A percentile compares a stretch with the other conserved stretches of the same genome.
Evolutionary conservation across 2,113 vertebrate genomes (phyloP).

Genomic region (Nansenia antarctica): DNA sequence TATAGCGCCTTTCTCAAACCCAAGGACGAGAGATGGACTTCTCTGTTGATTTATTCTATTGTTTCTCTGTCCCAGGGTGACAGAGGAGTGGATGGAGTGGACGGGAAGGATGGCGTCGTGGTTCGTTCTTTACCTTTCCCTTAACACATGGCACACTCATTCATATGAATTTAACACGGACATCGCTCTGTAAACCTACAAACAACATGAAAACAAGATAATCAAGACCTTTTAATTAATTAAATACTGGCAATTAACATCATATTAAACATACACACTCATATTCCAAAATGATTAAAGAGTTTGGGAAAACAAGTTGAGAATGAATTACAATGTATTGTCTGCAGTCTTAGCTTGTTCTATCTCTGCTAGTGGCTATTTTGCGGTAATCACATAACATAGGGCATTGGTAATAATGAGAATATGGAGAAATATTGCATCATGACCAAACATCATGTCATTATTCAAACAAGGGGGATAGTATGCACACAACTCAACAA

Average conservation of each 20-base stretch:
- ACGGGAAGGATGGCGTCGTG: constrained; percentile 8
- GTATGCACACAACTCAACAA: too few relatives aligned
- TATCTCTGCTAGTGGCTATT: too few relatives aligned
- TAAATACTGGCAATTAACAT: too few relatives aligned
- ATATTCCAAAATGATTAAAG: not conserved
- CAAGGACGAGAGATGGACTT: too few relatives aligned
- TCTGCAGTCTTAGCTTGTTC: too few relatives aligned
- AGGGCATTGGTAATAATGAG: too few relatives aligned
- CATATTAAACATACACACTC: not conserved
- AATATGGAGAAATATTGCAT: too few relatives aligned
- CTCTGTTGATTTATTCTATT: not conserved
- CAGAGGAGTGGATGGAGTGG: constrained; percentile 6
- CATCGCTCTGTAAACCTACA: not conserved
- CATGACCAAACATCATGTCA: too few relatives aligned
- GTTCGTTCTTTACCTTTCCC: not conserved
- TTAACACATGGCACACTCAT: not conserved
- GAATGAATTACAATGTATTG: not conserved
- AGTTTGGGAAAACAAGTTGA: not conserved
- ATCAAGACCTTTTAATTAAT: not conserved
- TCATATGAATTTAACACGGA: not conserved
- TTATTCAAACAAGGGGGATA: too few relatives aligned
- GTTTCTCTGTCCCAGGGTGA: constrained; percentile 19
- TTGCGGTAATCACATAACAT: too few relatives aligned
- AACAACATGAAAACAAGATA: not conserved
- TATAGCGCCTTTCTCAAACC: too few relatives aligned